Evolutionary conservation across 2,797 vertebrate species (phyloP).

Genomic region (Artibeus jamaicensis): DNA sequence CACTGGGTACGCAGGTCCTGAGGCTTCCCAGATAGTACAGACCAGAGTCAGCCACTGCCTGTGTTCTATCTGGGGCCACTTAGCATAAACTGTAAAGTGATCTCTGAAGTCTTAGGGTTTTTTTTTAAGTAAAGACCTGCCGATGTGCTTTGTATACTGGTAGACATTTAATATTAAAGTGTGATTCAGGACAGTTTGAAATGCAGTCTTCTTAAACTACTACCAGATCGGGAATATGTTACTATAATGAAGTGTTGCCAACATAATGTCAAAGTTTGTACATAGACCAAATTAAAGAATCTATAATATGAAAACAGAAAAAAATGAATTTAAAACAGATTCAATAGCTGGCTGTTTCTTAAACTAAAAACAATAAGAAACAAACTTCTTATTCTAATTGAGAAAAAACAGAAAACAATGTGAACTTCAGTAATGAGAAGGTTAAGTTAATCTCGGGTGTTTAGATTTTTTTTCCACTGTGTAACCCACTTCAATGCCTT

Average conservation of each 20-base stretch:
- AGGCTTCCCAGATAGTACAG: too few relatives aligned
- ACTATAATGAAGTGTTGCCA: not conserved
- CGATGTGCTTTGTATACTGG: not conserved
- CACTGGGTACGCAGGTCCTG: too few relatives aligned
- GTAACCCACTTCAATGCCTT: not conserved
- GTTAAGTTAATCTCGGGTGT: not conserved
- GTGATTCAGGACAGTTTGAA: not conserved
- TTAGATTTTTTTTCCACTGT: not conserved
- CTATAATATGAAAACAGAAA: not conserved
- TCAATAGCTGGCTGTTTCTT: not conserved
- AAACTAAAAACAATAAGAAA: not conserved
- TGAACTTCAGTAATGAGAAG: not conserved
- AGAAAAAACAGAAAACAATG: not conserved
- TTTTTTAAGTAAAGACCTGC: not conserved
- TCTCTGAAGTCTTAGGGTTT: too few relatives aligned
- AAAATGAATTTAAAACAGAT: not conserved
- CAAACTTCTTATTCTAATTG: not conserved
- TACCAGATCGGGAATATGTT: not conserved
- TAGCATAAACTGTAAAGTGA: too few relatives aligned
- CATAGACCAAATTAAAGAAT: not conserved
- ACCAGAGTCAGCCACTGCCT: too few relatives aligned
- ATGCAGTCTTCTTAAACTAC: not conserved
- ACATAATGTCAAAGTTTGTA: not conserved
- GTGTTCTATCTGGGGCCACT: too few relatives aligned
- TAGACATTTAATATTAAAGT: not conserved